phyloP scores from a whole-genome alignment of 2,113 vertebrate genomes.

The Myanophis thanlyinensis region DNA sequence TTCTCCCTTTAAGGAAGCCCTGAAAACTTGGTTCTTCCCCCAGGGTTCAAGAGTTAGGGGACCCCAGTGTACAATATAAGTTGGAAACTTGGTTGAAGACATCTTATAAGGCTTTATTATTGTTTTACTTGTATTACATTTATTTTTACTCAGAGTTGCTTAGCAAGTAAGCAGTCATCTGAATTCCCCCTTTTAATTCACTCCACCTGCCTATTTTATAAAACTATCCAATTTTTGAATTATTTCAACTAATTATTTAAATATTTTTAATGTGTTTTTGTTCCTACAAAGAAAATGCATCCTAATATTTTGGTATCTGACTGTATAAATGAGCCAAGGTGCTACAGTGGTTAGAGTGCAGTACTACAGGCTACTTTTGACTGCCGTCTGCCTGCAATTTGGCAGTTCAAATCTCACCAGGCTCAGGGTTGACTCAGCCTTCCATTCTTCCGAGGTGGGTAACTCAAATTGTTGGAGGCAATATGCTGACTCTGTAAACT shows the following conservation, averaged over 20 bases:
- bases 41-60: not conserved
- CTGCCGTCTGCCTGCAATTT: no score
- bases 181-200: not conserved
- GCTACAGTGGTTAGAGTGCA: no score
- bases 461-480: no score
- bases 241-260: not conserved
- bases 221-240: not conserved
- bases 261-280: not conserved
- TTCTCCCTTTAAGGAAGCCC: not conserved
- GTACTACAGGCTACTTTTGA: no score
- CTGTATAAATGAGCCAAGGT: no score
- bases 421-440: no score
- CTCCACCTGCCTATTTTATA: not conserved
- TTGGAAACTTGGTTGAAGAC: not conserved
- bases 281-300: not conserved
- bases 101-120: not conserved
- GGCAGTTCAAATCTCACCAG: no score
- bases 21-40: not conserved
- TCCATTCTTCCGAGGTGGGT: no score
- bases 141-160: not conserved
- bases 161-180: not conserved
- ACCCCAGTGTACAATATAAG: not conserved
- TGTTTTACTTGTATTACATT: not conserved
- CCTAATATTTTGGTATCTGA: not conserved
- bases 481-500: no score